Evolutionary conservation across 2,797 vertebrate species (phyloP).

Genomic region (Acomys russatus): DNA sequence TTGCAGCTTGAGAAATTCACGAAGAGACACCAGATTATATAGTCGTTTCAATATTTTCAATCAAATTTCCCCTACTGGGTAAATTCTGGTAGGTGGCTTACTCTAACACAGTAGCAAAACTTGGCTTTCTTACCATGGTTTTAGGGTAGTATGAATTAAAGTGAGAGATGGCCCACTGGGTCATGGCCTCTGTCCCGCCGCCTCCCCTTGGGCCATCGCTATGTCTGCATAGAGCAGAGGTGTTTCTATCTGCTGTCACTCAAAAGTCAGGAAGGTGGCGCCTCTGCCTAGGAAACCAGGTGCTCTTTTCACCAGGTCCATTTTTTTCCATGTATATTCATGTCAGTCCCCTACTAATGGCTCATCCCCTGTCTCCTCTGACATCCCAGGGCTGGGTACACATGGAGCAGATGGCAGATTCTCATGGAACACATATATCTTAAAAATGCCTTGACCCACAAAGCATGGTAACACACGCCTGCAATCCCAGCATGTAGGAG

Average conservation of each 20-base stretch:
- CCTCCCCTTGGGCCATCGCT: not conserved
- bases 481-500: not conserved
- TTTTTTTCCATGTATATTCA: too few relatives aligned
- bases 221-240: not conserved
- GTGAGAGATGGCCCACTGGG: not conserved
- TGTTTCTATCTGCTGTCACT: conserved; percentile 1
- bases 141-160: conserved; percentile 30
- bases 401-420: not conserved
- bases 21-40: not conserved
- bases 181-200: not conserved
- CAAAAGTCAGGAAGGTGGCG: not conserved
- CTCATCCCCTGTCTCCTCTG: not conserved
- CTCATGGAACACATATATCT: not conserved
- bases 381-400: not conserved
- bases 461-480: not conserved
- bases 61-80: not conserved
- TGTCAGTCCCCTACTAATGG: not conserved
- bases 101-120: conserved; percentile 18
- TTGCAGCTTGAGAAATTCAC: not conserved
- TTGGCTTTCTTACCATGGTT: not conserved
- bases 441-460: not conserved
- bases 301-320: not conserved
- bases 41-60: not conserved
- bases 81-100: not conserved
- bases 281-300: not conserved